A percentile compares a stretch with the other conserved stretches of the same genome.
These are phyloP conservation scores for Henricia sp. DNA, from an alignment of 53 echinoderm and acorn worm species.

Conservation along the genomic window DNA sequence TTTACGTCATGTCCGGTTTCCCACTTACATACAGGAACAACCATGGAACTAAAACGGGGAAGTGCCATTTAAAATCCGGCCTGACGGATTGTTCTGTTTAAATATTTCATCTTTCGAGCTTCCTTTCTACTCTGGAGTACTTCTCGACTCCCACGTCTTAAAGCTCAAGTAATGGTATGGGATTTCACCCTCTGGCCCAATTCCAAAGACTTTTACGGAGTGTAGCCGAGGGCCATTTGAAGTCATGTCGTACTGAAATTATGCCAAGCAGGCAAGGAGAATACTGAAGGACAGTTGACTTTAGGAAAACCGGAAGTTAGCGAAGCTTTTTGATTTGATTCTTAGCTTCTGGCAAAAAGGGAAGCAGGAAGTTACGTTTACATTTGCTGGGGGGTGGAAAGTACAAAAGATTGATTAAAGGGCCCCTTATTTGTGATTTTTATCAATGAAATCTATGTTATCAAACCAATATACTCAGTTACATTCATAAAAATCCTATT, in stretches of 20 bases:
- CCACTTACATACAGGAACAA: neutral
- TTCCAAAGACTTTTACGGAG: neutral
- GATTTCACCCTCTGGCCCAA: neutral
- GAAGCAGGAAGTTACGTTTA: neutral
- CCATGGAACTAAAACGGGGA: neutral
- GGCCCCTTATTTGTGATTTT: too few relatives aligned
- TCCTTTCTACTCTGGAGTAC: neutral
- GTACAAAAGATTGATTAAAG: too few relatives aligned
- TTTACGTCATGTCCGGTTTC: neutral
- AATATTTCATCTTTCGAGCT: constrained; percentile 1
- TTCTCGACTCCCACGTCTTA: neutral
- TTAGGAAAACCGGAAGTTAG: neutral
- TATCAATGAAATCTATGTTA: too few relatives aligned
- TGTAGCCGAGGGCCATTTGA: neutral
- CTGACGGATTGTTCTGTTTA: neutral
- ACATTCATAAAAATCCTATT: too few relatives aligned
- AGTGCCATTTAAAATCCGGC: neutral
- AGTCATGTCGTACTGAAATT: constrained; percentile 1
- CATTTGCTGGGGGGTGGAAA: neutral
- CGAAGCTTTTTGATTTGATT: neutral
- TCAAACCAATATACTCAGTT: too few relatives aligned
- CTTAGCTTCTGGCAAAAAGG: neutral
- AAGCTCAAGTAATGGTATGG: neutral
- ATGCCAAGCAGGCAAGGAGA: neutral
- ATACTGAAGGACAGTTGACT: neutral